Percentiles rank a stretch among this genome's conserved stretches.
phyloP scores from a whole-genome alignment of 2,888 invertebrate species.

The Muschampia plurimacula region DNA sequence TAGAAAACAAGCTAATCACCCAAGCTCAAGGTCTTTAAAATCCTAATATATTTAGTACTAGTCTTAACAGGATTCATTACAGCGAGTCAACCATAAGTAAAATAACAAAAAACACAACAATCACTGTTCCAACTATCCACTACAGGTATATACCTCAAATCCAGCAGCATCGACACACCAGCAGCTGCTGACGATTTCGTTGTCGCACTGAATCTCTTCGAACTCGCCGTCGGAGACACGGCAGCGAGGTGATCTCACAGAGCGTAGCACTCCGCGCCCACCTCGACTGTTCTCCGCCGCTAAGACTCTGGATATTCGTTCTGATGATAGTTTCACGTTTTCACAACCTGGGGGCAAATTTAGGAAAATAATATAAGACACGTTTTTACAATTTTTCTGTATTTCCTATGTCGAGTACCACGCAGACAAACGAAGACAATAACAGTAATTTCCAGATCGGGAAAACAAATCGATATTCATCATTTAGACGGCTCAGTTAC shows the following conservation, averaged over 20 bases:
- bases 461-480: too few relatives aligned
- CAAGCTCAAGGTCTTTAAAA: too few relatives aligned
- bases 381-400: too few relatives aligned
- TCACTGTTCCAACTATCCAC: background rate
- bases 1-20: too few relatives aligned
- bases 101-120: background rate
- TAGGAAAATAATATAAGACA: background rate
- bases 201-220: constrained; percentile 91
- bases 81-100: too few relatives aligned
- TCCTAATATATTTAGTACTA: too few relatives aligned
- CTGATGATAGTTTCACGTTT: constrained; percentile 74
- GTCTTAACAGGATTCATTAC: too few relatives aligned
- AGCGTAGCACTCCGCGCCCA: constrained; percentile 87
- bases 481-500: too few relatives aligned
- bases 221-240: constrained; percentile 90
- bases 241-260: constrained; percentile 89
- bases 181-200: constrained; percentile 89
- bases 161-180: constrained; percentile 95
- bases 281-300: constrained; percentile 84
- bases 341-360: constrained; percentile 67
- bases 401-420: background rate
- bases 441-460: too few relatives aligned
- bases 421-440: background rate
- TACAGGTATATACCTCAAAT: constrained; percentile 81
- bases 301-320: constrained; percentile 76